These are phyloP conservation scores for Kryphioiulus occultus DNA, from an alignment of 2,888 invertebrate genomes.

Conservation along the genomic window DNA sequence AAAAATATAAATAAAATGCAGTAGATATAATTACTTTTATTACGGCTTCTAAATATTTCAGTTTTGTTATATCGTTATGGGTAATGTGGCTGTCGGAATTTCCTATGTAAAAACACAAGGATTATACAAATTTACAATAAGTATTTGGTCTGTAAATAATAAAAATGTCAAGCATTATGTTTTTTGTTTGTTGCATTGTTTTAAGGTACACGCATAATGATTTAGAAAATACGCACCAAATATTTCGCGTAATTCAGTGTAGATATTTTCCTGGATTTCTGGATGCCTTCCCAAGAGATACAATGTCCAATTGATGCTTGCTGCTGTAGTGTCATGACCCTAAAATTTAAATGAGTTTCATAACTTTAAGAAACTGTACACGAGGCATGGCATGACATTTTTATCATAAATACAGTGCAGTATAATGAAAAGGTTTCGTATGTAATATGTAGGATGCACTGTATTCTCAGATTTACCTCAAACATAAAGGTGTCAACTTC, in stretches of 20 bases:
- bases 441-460: too few species aligned
- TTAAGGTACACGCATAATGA: background rate
- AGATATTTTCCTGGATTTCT: conserved; percentile 54
- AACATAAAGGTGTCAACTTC: conserved; percentile 69
- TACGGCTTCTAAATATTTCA: conserved; percentile 44
- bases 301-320: conserved; percentile 55
- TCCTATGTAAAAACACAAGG: background rate
- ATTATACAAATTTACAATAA: background rate
- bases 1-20: background rate
- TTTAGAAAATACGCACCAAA: conserved; percentile 37
- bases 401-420: too few species aligned
- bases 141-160: too few species aligned
- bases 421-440: too few species aligned
- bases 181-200: background rate
- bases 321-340: conserved; percentile 58
- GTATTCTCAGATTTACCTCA: conserved; percentile 61
- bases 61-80: conserved; percentile 13
- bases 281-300: conserved; percentile 56
- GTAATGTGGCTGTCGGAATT: conserved; percentile 3
- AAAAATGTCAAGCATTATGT: background rate
- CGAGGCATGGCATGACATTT: too few species aligned
- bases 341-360: conserved; percentile 2
- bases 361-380: background rate
- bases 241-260: conserved; percentile 44
- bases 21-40: background rate